Percentiles rank a stretch among this genome's conserved stretches.
These are phyloP conservation scores for Tetrax tetrax DNA, from an alignment of 2,113 vertebrate genomes.

Conservation along the genomic window DNA sequence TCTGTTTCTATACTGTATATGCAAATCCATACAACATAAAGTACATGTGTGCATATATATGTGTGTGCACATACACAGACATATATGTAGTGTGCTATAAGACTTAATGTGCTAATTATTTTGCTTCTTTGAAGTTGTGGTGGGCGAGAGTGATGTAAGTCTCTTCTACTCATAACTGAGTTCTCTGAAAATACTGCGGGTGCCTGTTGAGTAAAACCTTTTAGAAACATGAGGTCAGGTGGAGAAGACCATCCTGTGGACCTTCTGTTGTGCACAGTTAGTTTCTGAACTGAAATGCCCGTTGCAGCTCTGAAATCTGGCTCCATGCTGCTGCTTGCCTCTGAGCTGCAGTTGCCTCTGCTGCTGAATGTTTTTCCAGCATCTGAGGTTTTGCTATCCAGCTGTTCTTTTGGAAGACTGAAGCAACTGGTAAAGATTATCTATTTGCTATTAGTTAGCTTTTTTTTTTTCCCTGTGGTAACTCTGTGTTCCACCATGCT, in stretches of 20 bases:
- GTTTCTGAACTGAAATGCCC: background rate
- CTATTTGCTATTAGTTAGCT: background rate
- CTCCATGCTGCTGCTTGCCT: background rate
- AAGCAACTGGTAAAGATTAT: background rate
- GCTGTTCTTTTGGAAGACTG: background rate
- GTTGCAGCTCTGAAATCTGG: background rate
- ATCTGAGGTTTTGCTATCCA: background rate
- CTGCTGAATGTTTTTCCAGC: background rate
- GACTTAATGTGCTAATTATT: background rate
- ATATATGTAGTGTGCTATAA: background rate
- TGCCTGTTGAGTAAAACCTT: background rate
- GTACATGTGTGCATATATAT: too few species aligned
- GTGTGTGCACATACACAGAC: background rate
- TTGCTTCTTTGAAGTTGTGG: background rate
- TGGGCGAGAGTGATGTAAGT: background rate
- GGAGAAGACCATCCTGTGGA: background rate
- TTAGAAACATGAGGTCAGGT: background rate
- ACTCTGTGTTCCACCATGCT: background rate
- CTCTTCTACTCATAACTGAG: background rate
- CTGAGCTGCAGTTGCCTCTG: background rate
- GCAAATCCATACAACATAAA: background rate
- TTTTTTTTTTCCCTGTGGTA: background rate
- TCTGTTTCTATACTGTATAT: background rate
- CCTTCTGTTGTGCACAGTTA: background rate
- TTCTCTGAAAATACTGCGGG: background rate